These are phyloP conservation scores for Notechis scutatus DNA, from an alignment of 2,113 vertebrate species.

Conservation along the genomic window DNA sequence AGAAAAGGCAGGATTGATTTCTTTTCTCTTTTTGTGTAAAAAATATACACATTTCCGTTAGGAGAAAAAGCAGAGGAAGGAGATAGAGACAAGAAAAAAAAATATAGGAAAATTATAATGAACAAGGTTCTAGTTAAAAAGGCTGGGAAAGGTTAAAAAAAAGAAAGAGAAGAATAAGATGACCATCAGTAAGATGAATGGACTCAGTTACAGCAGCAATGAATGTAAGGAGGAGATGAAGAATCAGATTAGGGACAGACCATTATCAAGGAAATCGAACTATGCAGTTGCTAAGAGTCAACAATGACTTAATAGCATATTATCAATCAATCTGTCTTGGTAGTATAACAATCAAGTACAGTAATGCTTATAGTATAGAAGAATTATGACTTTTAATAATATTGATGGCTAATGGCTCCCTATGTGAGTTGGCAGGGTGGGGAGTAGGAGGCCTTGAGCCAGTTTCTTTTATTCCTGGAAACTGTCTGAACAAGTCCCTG, in stretches of 20 bases:
- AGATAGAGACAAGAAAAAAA: neutral
- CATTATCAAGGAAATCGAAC: neutral
- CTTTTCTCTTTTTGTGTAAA: neutral
- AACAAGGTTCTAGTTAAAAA: neutral
- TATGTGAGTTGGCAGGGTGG: neutral
- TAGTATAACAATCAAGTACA: neutral
- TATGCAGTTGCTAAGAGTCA: neutral
- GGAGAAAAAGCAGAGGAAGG: neutral
- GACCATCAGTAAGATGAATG: neutral
- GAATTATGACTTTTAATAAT: neutral
- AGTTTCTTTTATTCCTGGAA: neutral
- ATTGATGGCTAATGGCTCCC: neutral
- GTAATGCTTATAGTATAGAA: neutral
- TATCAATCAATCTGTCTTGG: neutral
- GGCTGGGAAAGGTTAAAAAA: neutral
- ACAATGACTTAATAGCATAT: neutral
- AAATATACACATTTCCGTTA: neutral
- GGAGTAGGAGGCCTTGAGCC: neutral
- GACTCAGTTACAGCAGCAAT: neutral
- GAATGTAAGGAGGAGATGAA: neutral
- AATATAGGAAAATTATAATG: neutral
- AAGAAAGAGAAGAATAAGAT: neutral
- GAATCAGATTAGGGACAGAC: neutral
- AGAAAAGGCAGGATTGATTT: neutral
- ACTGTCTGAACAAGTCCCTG: neutral